phyloP scores from a whole-genome alignment of 2,797 vertebrate species.

The Sebastolobus alascanus region DNA sequence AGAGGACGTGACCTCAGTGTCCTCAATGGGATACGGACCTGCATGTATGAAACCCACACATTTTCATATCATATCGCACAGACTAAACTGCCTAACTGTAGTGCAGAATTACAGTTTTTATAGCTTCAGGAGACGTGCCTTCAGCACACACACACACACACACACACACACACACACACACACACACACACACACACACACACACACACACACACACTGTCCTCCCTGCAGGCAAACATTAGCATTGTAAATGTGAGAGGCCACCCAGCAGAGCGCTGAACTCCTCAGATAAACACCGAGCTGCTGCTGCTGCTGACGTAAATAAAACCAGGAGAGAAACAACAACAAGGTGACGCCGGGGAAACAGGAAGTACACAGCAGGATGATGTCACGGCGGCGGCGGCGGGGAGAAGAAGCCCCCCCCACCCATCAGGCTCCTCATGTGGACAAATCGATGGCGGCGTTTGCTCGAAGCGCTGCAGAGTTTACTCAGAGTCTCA shows the following conservation, averaged over 20 bases:
- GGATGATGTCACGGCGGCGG: neutral
- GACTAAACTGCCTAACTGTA: neutral
- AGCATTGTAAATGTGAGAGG: slow-evolving; percentile 59
- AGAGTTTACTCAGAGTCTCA: slow-evolving; percentile 53
- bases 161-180: slow-evolving; percentile 1
- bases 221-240: slow-evolving; percentile 57
- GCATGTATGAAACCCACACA: neutral
- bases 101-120: slow-evolving; percentile 19
- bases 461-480: slow-evolving; percentile 54
- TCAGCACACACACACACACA: slow-evolving; percentile 4
- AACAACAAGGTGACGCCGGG: neutral
- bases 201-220: slow-evolving; percentile 9
- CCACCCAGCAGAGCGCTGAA: slow-evolving; percentile 31
- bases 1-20: neutral
- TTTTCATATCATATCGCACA: neutral
- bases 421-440: neutral
- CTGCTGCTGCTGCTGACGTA: slow-evolving; percentile 28
- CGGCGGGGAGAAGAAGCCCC: neutral
- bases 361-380: slow-evolving; percentile 30
- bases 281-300: slow-evolving; percentile 35
- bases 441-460: slow-evolving; percentile 54
- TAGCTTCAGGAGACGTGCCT: slow-evolving; percentile 17
- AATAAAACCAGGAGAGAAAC: neutral
- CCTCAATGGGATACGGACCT: neutral
- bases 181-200: slow-evolving; percentile 4